Evolutionary conservation across 2,888 invertebrate species (phyloP), one percentile per base, ranked within the genome.

Genomic region (Geotrupes spiniger): DNA sequence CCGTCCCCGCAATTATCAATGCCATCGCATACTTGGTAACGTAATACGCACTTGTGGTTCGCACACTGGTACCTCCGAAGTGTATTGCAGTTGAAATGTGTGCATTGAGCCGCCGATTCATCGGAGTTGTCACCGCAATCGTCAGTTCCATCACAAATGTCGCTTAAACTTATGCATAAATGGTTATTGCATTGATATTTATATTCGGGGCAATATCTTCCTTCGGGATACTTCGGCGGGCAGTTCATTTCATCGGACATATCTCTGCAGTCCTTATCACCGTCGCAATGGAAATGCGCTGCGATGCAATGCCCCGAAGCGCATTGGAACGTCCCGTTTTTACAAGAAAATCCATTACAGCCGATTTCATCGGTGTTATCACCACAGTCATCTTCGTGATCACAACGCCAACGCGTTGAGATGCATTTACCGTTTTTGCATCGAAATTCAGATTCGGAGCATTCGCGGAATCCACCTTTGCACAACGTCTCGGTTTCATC

Each of bases 351-450:
- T 2, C 85, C 86, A 39, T 83, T 84, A 64, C 94, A 94, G 42
- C 84, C 84, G 49, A 83, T 74, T 70, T 95, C 94, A 66, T 99
- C 98, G 2, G 91, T 87, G 60, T 89, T 89, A 70, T 98, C 97
- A 0, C 94, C 93, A 64, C 97, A 98, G 68, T 98, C 97, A 68
- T 96, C 92, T 70, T 96, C 95, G 72, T 91, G 91, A 68, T 97
- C 96, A 71, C 97, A 97, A 29, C 91, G 82, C 93, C 94, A 95
- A 52, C 94, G 79, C 1, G 87, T 87, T 0, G 94, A 92, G 41
- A 96, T 92, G 66, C 94, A 95, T 65, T 91, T 92, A 28, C 90
- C 89, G 65, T 93, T 93, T 36, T 76, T 81, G 65, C 94, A 95
- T 43, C 61, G 60, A 51, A 92, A 94, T 67, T 94, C 94, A 0